phyloP scores from a whole-genome alignment of 2,888 invertebrate species.

The Conistra vaccinii region DNA sequence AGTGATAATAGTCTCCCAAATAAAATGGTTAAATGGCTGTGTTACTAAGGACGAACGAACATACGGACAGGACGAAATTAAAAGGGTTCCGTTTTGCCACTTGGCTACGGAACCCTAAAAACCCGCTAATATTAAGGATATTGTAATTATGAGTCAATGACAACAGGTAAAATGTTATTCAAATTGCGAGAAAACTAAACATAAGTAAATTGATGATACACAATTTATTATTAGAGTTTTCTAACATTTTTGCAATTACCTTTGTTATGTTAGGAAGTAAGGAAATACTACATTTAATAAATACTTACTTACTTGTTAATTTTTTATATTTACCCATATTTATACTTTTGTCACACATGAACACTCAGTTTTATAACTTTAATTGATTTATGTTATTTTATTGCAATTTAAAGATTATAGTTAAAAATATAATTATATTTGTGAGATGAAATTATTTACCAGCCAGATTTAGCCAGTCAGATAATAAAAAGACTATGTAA shows the following conservation, averaged over 20 bases:
- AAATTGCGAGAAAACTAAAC: conserved; percentile 46
- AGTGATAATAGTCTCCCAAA: neutral
- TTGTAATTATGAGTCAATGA: neutral
- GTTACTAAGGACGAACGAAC: too few relatives aligned
- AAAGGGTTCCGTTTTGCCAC: neutral
- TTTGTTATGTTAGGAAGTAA: neutral
- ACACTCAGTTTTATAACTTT: neutral
- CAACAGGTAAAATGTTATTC: conserved; percentile 37
- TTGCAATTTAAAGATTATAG: neutral
- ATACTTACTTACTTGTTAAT: neutral
- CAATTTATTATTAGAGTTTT: conserved; percentile 32
- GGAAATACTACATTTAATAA: neutral
- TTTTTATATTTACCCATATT: neutral
- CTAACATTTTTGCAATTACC: neutral
- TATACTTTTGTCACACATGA: neutral
- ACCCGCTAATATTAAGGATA: neutral
- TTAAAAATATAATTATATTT: too few relatives aligned
- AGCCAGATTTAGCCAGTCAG: neutral
- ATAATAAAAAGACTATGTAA: neutral
- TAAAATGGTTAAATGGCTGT: too few relatives aligned
- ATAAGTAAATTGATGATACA: conserved; percentile 23
- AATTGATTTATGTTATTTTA: neutral
- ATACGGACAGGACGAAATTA: neutral
- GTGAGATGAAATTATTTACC: neutral
- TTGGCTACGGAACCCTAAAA: neutral